Base-by-base conservation (phyloP, 2,888 invertebrate species). In the Cryptosula pallasiana region DNA sequence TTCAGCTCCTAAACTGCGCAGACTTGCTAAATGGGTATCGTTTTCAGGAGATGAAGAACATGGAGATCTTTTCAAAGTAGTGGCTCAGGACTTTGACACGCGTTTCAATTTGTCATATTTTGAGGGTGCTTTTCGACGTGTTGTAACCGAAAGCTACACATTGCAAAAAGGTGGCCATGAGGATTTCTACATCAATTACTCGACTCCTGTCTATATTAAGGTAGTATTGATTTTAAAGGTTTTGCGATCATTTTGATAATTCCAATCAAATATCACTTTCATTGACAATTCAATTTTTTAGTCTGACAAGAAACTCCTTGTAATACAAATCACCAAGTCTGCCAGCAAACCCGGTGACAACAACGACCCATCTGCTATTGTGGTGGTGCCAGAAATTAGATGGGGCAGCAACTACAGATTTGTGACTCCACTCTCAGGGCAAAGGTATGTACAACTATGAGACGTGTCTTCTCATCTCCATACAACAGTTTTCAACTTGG, bases 311-410 rank as follows among this genome's bases (percentile, higher is more conserved):
- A 35, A 35, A 23, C 9, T 70, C 3, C 45, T 70, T 23, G 35
- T 70, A 20, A 70, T 54, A 2, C 70, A 70, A 70, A 34, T 70
- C 23, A n/a, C 55, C 16, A 70, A 70, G 70, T 54, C 45, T 27
- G 55, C 70, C 9, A 35, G 35, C 2, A 27, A 27, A 32, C 2
- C 16, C 20, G 35, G 36, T 23, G 2, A 16, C 20, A n/a, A 35
- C 45, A 70, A 23, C 2, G 70, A 70, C 45, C 70, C 70, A 32
- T 35, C 70, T 27, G 45, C 55, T 45, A 70, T 70, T 54, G 45
- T 70, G 35, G 55, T 70, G 27, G 16, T 54, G 9, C 70, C 70
- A n/a, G 45, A 70, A 54, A 32, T n/a, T 9, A 1, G 32, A 2
- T 70, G 70, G 70, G 29, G 35, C 32, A 9, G 32, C 70, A 45